Evolutionary conservation across 1,140 invertebrate species (phyloP), one percentile per base, ranked within the genome.

Genomic region (Phortica variegata): DNA sequence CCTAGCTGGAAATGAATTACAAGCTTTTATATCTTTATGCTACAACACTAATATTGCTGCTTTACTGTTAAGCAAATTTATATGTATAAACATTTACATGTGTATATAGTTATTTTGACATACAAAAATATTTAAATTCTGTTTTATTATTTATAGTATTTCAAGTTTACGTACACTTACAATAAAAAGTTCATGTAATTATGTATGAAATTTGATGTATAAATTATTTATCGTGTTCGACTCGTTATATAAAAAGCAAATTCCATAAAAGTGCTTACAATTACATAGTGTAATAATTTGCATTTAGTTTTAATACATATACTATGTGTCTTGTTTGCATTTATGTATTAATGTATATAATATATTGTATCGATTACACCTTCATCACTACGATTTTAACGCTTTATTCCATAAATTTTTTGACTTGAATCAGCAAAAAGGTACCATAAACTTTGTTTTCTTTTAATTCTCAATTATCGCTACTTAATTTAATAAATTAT

Each of bases 51-150:
- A n/a, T n/a, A n/a, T n/a, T n/a, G 36, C 7, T 12, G 12, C 16
- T 16, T 37, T 12, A 13, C 36, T 9, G 12, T 37, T 37, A 12
- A 7, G 16, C 16, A 8, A n/a, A 37, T 37, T 37, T 37, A 13
- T 37, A 17, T 12, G 23, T 19, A 34, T 39, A 36, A 32, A 32
- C 32, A 29, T 42, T 49, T 40, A n/a, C 31, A 19, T 36, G 3
- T 23, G 36, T 40, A 31, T 31, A 12, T 31, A 55, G 48, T 65
- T 52, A 34, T 53, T 45, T 58, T 58, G 38, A 56, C 52, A 65
- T 65, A 65, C 58, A 65, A 65, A 65, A 65, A 60, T 65, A 61
- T 65, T 66, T 63, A 69, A 66, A 69, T 66, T 66, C 63, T 58
- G 58, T 45, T 26, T 10, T n/a, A n/a, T n/a, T n/a, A n/a, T 26